Base-by-base conservation (phyloP, 2,888 invertebrate species). In the Andrena trimmerana region DNA sequence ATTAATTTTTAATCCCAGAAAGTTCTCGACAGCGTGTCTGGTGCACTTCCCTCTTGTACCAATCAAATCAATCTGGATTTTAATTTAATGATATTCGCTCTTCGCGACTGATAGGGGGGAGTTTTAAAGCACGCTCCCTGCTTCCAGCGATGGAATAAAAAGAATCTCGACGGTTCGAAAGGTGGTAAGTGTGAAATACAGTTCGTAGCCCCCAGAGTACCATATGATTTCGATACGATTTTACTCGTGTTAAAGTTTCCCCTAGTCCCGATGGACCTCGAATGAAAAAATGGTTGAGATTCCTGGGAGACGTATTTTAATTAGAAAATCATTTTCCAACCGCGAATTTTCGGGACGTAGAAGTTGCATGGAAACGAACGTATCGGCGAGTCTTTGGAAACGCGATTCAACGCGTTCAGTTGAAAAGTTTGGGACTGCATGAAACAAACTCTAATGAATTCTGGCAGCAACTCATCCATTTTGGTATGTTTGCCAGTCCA, bases 191-290 rank as follows among this genome's bases (percentile, higher is more conserved):
- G 68, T 10, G n/a, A 24, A 60, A 27, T 65, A 52, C 27, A 59
- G 67, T 52, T 29, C 42, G 52, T 48, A 36, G 54, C 6, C 65
- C 54, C 76, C 16, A 13, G 80, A 67, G 80, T 27, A 36, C 33
- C 54, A 20, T 48, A 48, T 27, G 76, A 76, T 71, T 60, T 52
- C 75, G 70, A 60, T 54, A 66, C 63, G 57, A 78, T 72, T 76
- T 67, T 42, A n/a, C 59, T 76, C 27, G 8, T 31, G 36, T 13
- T 36, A 63, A 78, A 48, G 71, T 78, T 68, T 29, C 60, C 33
- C 62, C 62, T 33, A 54, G 57, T 67, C 76, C 24, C 57, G 6
- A 13, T 16, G 57, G 71, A 33, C 16, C n/a, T 36, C 7, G 6
- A 13, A 10, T 5, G 74, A 57, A 57, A 74, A 62, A 65, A 60